Evolutionary conservation across 2,113 vertebrate genomes (phyloP), one percentile per base, ranked within the genome.

Genomic region (Semicossyphus pulcher): DNA sequence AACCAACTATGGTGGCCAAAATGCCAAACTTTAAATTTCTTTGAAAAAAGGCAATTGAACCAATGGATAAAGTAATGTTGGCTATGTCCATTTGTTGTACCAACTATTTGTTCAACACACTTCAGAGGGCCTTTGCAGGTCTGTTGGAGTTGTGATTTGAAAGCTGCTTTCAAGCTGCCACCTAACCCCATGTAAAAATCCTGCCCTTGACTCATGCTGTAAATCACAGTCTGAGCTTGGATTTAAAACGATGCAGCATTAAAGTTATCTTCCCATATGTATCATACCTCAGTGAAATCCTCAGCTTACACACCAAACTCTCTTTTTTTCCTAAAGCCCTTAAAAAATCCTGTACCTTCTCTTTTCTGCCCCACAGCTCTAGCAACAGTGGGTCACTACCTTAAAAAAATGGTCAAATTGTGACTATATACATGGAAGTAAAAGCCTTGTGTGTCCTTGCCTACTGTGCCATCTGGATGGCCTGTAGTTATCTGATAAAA

Each of bases 401-500:
- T 62, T 45, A 58, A 63, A 54, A 73, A 56, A n/a, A 25, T 11
- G 32, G 26, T 29, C 7, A 39, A 4, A 54, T 29, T 26, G 31
- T 23, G 29, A 49, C 56, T 16, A 14, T 21, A n/a, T 12, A 54
- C 47, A 47, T 41, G 21, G 5, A 75, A 49, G 36, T 44, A 57
- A 11, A 34, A 47, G 36, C 20, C 53, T 70, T 11, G 9, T 48
- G 53, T 62, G 82, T 75, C 76, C 62, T 78, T 60, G 31, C 28
- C 70, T 45, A 21, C 47, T 72, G 54, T 70, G 60, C 56, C 78
- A 72, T 77, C 77, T 78, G 72, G 66, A 65, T 72, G 52, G 31
- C 45, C 71, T 78, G 71, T 68, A 73, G 62, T 82, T 82, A 84
- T 80, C 65, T 82, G 81, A 84, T 82, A 79, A 77, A 86, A 81